Percentiles rank a stretch among this genome's conserved stretches.
Evolutionary conservation across 1,140 invertebrate species (phyloP).

Genomic region (Solen grandis): DNA sequence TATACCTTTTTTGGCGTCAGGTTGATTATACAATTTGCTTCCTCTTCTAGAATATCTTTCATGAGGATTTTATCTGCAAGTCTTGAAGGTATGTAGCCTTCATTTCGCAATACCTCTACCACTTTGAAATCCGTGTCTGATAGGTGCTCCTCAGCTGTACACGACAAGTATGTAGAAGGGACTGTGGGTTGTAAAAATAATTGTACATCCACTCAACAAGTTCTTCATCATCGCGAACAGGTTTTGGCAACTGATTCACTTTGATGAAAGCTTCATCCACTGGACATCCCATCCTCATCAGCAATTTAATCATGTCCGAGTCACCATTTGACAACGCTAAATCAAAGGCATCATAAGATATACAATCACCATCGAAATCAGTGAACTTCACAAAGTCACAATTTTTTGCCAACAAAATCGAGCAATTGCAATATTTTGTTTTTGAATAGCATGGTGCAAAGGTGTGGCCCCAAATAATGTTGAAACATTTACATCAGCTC

Average conservation of each 20-base stretch:
- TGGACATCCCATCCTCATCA: constrained; percentile 24
- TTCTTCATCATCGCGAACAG: constrained; percentile 15
- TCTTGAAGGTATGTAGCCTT: constrained; percentile 11
- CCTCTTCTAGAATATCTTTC: constrained; percentile 21
- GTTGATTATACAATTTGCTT: too few relatives aligned
- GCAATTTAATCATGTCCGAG: constrained; percentile 33
- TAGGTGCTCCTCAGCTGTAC: constrained; percentile 2
- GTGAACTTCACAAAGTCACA: constrained; percentile 15
- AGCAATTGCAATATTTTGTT: constrained; percentile 4
- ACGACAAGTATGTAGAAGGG: constrained; percentile 26
- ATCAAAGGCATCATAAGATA: constrained; percentile 26
- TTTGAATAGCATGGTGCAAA: constrained; percentile 42
- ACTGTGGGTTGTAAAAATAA: constrained; percentile 25
- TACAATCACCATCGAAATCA: neutral
- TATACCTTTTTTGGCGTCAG: too few relatives aligned
- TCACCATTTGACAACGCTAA: constrained; percentile 14
- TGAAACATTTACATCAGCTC: constrained; percentile 26
- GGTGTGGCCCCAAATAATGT: constrained; percentile 8
- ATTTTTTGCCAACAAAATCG: constrained; percentile 31
- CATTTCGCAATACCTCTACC: neutral
- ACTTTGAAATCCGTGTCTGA: neutral
- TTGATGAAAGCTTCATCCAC: neutral
- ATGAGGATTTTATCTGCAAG: constrained; percentile 27
- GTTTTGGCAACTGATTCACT: neutral
- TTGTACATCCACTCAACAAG: constrained; percentile 39